Evolutionary conservation across 2,113 vertebrate species (phyloP).

Genomic region (Mesitornis unicolor): DNA sequence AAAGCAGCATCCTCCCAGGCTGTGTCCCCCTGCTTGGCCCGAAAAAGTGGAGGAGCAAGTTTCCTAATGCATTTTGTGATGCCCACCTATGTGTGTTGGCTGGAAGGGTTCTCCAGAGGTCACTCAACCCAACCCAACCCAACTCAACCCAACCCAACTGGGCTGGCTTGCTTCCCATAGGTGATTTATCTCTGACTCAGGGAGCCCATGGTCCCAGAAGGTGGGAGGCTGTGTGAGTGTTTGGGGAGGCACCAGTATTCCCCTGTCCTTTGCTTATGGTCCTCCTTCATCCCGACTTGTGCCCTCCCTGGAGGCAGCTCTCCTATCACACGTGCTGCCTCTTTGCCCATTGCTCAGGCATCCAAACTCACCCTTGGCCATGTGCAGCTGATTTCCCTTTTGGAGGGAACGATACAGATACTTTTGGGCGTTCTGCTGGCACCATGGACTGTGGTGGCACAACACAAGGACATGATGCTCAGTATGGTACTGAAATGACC

Average conservation of each 20-base stretch:
- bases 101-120: background rate
- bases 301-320: background rate
- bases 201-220: background rate
- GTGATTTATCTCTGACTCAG: background rate
- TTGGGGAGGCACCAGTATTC: background rate
- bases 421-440: background rate
- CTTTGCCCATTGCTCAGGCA: background rate
- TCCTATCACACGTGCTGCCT: rapidly evolving
- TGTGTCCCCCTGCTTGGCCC: background rate
- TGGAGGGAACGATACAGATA: rapidly evolving
- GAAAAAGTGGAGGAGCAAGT: background rate
- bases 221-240: background rate
- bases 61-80: background rate
- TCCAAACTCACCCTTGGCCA: background rate
- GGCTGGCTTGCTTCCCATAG: background rate
- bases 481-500: rapidly evolving
- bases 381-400: rapidly evolving
- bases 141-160: background rate
- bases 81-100: background rate
- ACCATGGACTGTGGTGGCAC: background rate
- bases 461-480: rapidly evolving
- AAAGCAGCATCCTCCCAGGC: background rate
- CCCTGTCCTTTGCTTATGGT: background rate
- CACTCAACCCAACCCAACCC: background rate
- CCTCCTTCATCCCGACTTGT: rapidly evolving